These are phyloP conservation scores for Pseudonaja textilis DNA, from an alignment of 2,113 vertebrate genomes.

Conservation along the genomic window DNA sequence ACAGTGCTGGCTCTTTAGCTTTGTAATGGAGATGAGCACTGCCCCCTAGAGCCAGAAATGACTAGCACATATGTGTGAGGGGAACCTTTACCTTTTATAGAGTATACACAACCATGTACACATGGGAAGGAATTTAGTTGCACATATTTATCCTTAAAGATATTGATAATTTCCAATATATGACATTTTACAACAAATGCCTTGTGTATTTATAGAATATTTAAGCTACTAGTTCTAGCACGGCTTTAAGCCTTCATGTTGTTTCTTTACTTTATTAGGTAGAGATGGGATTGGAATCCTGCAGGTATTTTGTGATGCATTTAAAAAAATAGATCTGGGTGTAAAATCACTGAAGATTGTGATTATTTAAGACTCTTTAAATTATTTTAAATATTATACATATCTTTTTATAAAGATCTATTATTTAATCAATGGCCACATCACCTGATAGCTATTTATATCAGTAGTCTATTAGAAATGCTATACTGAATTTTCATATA, in stretches of 20 bases:
- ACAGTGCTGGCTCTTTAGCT: too few species aligned
- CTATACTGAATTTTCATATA: background rate
- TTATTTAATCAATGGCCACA: background rate
- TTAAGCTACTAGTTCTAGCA: background rate
- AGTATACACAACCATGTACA: background rate
- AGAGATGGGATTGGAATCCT: background rate
- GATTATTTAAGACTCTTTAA: background rate
- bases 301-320: background rate
- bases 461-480: background rate
- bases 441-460: background rate
- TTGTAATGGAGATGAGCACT: too few species aligned
- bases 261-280: background rate
- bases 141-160: background rate
- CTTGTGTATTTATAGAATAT: background rate
- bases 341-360: background rate
- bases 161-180: background rate
- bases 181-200: background rate
- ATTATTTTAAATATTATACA: background rate
- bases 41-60: too few species aligned
- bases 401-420: background rate
- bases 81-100: background rate
- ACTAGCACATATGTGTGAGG: too few species aligned
- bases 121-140: background rate
- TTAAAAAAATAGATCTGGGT: background rate
- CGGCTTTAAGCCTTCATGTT: background rate